Conservation (phyloP, 2,113 vertebrate genomes). For the Rallus limicola region DNA sequence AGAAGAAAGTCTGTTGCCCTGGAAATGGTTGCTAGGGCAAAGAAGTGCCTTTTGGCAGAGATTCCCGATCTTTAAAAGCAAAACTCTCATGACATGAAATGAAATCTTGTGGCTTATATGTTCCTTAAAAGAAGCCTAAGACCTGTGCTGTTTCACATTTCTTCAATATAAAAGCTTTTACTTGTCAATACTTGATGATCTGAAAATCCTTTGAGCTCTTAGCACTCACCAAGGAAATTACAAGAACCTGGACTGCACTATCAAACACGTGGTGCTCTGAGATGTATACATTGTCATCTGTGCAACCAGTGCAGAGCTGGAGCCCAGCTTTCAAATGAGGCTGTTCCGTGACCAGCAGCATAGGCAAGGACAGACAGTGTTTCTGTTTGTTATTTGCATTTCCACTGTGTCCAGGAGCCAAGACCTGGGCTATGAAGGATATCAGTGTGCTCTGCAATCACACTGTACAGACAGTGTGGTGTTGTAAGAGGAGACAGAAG, state of each 20-base stretch:
- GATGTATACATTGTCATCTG: fast-evolving
- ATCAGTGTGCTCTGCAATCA: background rate
- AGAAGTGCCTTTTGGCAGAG: slow-evolving; percentile 35
- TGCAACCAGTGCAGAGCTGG: background rate
- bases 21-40: slow-evolving; percentile 37
- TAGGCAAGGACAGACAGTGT: background rate
- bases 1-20: slow-evolving; percentile 44
- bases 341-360: background rate
- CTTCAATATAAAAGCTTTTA: slow-evolving; percentile 45
- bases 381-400: background rate
- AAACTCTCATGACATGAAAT: slow-evolving; percentile 40
- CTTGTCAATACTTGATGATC: slow-evolving; percentile 51
- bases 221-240: background rate
- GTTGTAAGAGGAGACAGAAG: background rate
- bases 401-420: background rate
- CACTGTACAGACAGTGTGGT: fast-evolving
- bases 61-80: slow-evolving; percentile 54
- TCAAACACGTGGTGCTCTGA: fast-evolving
- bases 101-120: slow-evolving; percentile 32
- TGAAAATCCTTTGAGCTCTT: slow-evolving; percentile 53
- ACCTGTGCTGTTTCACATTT: slow-evolving; percentile 40
- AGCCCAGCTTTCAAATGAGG: background rate
- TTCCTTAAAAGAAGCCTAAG: slow-evolving; percentile 51
- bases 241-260: background rate
- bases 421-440: background rate